Evolutionary conservation across 2,888 invertebrate genomes (phyloP).

Genomic region (Parascotia fuliginaria): DNA sequence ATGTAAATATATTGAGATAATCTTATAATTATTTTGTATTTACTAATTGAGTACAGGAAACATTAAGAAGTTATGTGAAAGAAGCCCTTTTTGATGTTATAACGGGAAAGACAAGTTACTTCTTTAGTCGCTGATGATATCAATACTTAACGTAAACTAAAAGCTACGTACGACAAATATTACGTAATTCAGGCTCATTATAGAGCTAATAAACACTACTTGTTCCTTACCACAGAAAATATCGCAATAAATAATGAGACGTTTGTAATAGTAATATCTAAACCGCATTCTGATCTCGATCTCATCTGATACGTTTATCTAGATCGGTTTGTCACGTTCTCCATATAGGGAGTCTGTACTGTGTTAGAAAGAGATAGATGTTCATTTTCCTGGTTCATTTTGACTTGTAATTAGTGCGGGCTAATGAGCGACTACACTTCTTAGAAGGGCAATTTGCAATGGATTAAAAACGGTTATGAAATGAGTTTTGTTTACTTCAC

Average conservation of each 20-base stretch:
- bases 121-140: conserved; percentile 23
- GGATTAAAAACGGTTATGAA: conserved; percentile 50
- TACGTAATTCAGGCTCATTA: conserved; percentile 44
- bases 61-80: too few relatives aligned
- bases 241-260: conserved; percentile 72
- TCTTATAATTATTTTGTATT: too few relatives aligned
- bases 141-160: conserved; percentile 40
- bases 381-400: conserved; percentile 59
- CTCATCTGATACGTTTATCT: conserved; percentile 73
- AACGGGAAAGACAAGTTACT: conserved; percentile 8
- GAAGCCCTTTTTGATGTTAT: background rate
- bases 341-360: conserved; percentile 39
- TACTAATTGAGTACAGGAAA: too few relatives aligned
- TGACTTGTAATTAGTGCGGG: conserved; percentile 68
- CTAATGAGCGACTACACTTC: conserved; percentile 66
- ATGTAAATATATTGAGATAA: too few relatives aligned
- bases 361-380: conserved; percentile 55
- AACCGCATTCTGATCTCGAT: conserved; percentile 71
- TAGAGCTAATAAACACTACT: conserved; percentile 52
- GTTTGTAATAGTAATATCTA: conserved; percentile 71
- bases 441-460: conserved; percentile 62
- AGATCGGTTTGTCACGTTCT: conserved; percentile 71
- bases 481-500: conserved; percentile 37
- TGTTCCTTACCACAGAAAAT: conserved; percentile 52
- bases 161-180: conserved; percentile 34